These are phyloP conservation scores for Ceyx margarethae DNA, from an alignment of 2,113 vertebrate species.

Conservation along the genomic window DNA sequence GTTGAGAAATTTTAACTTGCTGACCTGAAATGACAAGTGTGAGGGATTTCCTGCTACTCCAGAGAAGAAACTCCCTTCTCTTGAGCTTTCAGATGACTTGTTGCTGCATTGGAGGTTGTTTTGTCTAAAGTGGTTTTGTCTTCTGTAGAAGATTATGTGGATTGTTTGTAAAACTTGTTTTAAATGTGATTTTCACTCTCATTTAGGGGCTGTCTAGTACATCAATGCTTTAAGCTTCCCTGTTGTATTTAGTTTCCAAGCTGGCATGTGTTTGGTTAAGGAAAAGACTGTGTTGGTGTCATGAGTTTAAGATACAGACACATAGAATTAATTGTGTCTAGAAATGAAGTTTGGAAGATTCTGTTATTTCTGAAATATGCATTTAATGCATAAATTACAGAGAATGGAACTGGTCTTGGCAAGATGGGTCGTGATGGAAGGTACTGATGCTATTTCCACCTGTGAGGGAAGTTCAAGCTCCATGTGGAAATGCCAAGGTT, in stretches of 20 bases:
- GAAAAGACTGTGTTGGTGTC: slow-evolving; percentile 51
- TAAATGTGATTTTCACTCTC: slow-evolving; percentile 63
- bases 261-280: slow-evolving; percentile 65
- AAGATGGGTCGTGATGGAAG: slow-evolving; percentile 31
- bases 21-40: background rate
- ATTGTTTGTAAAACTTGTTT: slow-evolving; percentile 52
- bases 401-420: slow-evolving; percentile 52
- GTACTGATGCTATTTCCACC: slow-evolving; percentile 68
- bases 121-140: slow-evolving; percentile 24
- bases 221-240: slow-evolving; percentile 72
- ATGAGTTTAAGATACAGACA: slow-evolving; percentile 36
- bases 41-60: background rate
- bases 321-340: slow-evolving; percentile 61
- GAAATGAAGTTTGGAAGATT: slow-evolving; percentile 51
- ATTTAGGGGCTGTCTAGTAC: slow-evolving; percentile 69
- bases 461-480: slow-evolving; percentile 65
- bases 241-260: slow-evolving; percentile 59
- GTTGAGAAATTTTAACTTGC: background rate
- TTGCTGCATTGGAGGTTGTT: slow-evolving; percentile 47
- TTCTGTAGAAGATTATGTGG: slow-evolving; percentile 60
- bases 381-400: slow-evolving; percentile 88
- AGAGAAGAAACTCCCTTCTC: slow-evolving; percentile 12
- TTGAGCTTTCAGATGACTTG: slow-evolving; percentile 68
- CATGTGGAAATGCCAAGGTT: slow-evolving; percentile 84
- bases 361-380: slow-evolving; percentile 80